Percentiles rank a stretch among this genome's conserved stretches.
Conservation (phyloP, 1,140 invertebrate species). For the Achroia grisella region DNA sequence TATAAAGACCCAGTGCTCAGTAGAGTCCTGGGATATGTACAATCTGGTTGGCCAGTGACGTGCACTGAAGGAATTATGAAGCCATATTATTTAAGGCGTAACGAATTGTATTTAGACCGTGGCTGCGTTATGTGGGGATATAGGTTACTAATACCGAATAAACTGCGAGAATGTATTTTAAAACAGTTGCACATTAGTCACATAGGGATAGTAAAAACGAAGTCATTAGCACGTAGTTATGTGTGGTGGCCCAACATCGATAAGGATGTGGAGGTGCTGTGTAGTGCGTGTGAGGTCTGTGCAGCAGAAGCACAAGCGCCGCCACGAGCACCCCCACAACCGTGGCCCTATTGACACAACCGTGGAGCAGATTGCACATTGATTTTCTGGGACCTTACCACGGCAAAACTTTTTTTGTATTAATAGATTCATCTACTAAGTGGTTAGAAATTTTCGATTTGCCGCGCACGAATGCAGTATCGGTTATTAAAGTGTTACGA, state of each 20-base stretch:
- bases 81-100: conserved; percentile 13
- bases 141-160: conserved; percentile 16
- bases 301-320: conserved; percentile 20
- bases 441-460: conserved; percentile 47
- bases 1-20: conserved; percentile 9
- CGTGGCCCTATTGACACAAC: conserved; percentile 38
- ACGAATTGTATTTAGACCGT: conserved; percentile 16
- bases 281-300: conserved; percentile 12
- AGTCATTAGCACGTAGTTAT: conserved; percentile 60
- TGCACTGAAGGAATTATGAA: conserved; percentile 8
- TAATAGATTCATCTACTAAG: conserved; percentile 57
- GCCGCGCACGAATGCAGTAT: conserved; percentile 11
- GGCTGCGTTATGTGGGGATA: conserved; percentile 18
- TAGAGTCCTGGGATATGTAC: conserved; percentile 1
- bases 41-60: conserved; percentile 16
- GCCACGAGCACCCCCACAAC: conserved; percentile 25
- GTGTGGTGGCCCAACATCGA: conserved; percentile 70
- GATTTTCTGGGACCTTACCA: conserved; percentile 61
- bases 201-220: conserved; percentile 64
- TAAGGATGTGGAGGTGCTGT: conserved; percentile 35
- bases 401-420: conserved; percentile 46
- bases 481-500: conserved; percentile 26
- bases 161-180: not conserved
- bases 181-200: conserved; percentile 44
- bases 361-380: conserved; percentile 67